Base-by-base conservation (phyloP, 1,140 invertebrate genomes). In the Camponotus pennsylvanicus region DNA sequence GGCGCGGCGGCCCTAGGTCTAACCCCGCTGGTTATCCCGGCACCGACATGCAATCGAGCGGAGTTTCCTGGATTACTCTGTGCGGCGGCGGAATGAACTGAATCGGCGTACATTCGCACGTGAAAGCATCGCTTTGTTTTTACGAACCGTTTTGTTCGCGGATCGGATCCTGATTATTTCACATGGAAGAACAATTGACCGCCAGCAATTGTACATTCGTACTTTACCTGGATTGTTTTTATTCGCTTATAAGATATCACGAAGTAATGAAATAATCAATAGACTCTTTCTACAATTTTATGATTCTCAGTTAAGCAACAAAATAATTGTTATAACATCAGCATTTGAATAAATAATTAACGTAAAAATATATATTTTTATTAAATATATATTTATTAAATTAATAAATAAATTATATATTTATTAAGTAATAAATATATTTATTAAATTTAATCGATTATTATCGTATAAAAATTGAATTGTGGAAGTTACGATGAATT, bases 21-120 rank as follows among this genome's bases (percentile, higher is more conserved):
- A 78, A 64, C 57, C 57, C 69, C 13, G 55, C 64, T 63, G 66
- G 69, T 78, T 86, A 76, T 77, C 67, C 71, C 84, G 59, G 45
- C 34, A 78, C 85, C 37, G 88, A 86, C 73, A 88, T 77, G 86
- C 76, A 77, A 86, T 86, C 89, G 64, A 80, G 66, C 83, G 70
- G 67, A 76, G 82, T 76, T 80, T 87, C 76, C 85, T 75, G 90
- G 89, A 92, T 91, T 92, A 92, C 89, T 91, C 88, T 89, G 90
- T 89, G 90, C 69, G 91, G 89, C 64, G 77, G 66, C 67, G 78
- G 63, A 90, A 91, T 73, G 86, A 87, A 77, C 84, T 32, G 71
- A 63, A 64, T 66, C 61, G 57, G 45, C 45, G 57, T 63, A 32
- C 70, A 52, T 52, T 80, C 71, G 34, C 73, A 45, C 55, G 57